These are phyloP conservation scores for Schlechtendalia chinensis DNA, from an alignment of 1,140 invertebrate species.

Conservation along the genomic window DNA sequence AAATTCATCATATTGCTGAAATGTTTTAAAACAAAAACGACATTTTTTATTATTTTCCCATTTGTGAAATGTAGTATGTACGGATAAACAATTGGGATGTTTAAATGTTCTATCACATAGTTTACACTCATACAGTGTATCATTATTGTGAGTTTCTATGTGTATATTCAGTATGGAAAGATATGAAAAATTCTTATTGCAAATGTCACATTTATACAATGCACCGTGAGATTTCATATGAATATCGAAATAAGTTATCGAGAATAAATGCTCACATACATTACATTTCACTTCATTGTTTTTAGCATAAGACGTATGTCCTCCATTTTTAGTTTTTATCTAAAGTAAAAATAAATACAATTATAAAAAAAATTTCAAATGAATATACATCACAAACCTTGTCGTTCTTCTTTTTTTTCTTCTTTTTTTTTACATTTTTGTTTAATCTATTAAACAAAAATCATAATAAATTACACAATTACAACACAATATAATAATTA, in stretches of 20 bases:
- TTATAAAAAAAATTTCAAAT: background rate
- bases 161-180: slow-evolving; percentile 12
- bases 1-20: background rate
- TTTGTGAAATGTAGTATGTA: background rate
- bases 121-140: background rate
- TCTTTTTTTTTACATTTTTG: too few species aligned
- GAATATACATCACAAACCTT: too few species aligned
- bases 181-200: background rate
- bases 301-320: background rate
- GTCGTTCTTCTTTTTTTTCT: too few species aligned
- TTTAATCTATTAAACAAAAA: too few species aligned
- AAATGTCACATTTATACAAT: slow-evolving; percentile 4
- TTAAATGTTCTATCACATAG: background rate
- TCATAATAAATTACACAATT: too few species aligned
- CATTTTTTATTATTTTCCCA: background rate
- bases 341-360: background rate
- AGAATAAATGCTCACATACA: slow-evolving; percentile 2
- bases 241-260: background rate
- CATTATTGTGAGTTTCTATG: background rate
- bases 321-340: background rate
- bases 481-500: too few species aligned
- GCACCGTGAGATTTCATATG: background rate
- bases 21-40: slow-evolving; percentile 6
- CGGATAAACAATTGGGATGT: background rate
- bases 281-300: background rate